These are phyloP conservation scores for Drosophila pseudotakahashii DNA, from an alignment of 2,888 invertebrate genomes.

Conservation along the genomic window DNA sequence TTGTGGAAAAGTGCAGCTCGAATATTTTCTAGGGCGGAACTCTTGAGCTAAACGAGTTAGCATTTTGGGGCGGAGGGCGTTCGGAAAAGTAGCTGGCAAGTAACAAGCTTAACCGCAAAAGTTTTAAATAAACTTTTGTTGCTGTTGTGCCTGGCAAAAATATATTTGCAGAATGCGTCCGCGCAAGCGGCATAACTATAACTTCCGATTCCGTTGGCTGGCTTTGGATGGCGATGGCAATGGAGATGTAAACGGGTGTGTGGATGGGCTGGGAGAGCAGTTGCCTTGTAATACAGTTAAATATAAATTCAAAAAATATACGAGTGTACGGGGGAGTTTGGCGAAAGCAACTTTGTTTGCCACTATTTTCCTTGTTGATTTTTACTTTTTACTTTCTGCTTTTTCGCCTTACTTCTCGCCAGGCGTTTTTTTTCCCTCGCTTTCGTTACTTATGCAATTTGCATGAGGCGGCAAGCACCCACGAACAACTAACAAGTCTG, in stretches of 20 bases:
- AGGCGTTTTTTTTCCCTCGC: constrained; percentile 12
- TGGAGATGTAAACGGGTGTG: background rate
- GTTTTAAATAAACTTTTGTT: constrained; percentile 75
- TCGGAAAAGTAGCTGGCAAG: constrained; percentile 73
- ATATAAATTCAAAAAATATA: constrained; percentile 69
- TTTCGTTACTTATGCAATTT: constrained; percentile 70
- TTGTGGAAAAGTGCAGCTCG: constrained; percentile 50
- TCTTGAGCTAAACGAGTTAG: constrained; percentile 51
- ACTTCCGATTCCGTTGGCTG: constrained; percentile 73
- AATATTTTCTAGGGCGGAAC: constrained; percentile 59
- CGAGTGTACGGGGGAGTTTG: constrained; percentile 37
- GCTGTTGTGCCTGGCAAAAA: constrained; percentile 50
- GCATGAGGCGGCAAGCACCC: constrained; percentile 78
- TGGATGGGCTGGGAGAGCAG: constrained; percentile 19
- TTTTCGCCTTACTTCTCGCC: constrained; percentile 15
- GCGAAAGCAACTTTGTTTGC: constrained; percentile 41
- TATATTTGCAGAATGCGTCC: constrained; percentile 62
- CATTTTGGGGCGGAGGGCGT: constrained; percentile 15
- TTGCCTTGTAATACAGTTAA: constrained; percentile 67
- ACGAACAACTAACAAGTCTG: constrained; percentile 79
- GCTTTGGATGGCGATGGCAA: constrained; percentile 12
- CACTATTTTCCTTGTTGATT: constrained; percentile 54
- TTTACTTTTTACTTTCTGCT: constrained; percentile 36
- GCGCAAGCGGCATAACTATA: constrained; percentile 74
- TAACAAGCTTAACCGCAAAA: constrained; percentile 77